Evolutionary conservation across 2,888 invertebrate species (phyloP), one percentile per base, ranked within the genome.

Genomic region (Polyommatus icarus): DNA sequence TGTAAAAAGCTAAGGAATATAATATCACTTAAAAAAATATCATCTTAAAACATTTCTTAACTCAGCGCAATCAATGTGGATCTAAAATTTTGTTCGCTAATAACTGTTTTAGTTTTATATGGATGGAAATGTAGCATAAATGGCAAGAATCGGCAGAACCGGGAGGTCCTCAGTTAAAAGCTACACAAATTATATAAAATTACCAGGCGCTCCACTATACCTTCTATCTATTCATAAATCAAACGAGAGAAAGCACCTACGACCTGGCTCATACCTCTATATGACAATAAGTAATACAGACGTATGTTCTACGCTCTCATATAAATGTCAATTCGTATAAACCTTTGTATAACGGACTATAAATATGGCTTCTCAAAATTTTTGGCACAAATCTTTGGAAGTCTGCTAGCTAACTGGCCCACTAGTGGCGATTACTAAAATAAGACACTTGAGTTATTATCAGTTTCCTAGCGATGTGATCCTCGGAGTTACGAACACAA

Each of bases 391-490:
- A 89, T 90, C 54, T 91, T 92, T 86, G 87, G 91, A 92, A 91
- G 90, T 91, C 88, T 88, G 88, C 92, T 92, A 93, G 82, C 92
- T 92, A 93, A 89, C 89, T 91, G 90, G 88, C 88, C 85, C 82
- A 86, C 92, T 93, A 93, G 90, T 91, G 90, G 90, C 88, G 88
- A 87, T 90, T 91, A 91, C 93, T 94, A 93, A 91, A 91, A 92
- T 93, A 93, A 93, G 93, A 93, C 93, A 93, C 93, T 91, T 91
- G 85, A 85, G 89, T 89, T 91, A 91, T 91, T 88, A 91, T 92
- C 87, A 88, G 88, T 91, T 92, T 89, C 86, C 88, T 90, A 91
- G 89, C 82, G 86, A 89, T 89, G 84, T 85, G 84, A 85, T 84
- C 85, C 86, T 87, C 84, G 85, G 86, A 88, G 86, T 84, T 83